Evolutionary conservation across 2,113 vertebrate genomes (phyloP).

Genomic region (Eubucco bourcierii): DNA sequence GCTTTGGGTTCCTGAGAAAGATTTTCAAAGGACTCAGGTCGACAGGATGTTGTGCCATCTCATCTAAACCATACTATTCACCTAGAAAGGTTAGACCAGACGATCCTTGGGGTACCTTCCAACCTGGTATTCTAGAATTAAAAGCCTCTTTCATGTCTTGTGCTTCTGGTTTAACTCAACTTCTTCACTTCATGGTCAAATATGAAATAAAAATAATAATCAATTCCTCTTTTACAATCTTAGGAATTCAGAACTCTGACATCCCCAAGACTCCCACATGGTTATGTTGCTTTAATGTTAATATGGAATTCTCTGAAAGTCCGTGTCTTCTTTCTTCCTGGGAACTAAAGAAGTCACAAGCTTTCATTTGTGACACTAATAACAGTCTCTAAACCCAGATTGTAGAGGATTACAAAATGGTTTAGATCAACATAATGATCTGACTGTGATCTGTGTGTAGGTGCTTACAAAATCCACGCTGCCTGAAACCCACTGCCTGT

Average conservation of each 20-base stretch:
- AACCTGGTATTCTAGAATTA: too few relatives aligned
- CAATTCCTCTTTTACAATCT: background rate
- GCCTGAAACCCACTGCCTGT: background rate
- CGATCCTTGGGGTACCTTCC: too few relatives aligned
- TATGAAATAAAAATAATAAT: background rate
- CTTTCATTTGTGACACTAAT: constrained; percentile 67
- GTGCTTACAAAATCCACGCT: constrained; percentile 31
- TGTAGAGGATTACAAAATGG: constrained; percentile 66
- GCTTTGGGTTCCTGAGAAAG: background rate
- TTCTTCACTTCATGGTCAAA: background rate
- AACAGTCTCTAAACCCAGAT: constrained; percentile 66
- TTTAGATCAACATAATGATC: constrained; percentile 59
- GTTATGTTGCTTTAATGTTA: background rate
- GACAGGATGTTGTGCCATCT: too few relatives aligned
- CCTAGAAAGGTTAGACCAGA: too few relatives aligned
- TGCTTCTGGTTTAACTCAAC: background rate
- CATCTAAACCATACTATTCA: too few relatives aligned
- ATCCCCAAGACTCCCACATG: background rate
- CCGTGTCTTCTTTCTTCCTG: background rate
- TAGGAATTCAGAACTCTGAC: background rate
- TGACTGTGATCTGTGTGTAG: constrained; percentile 52
- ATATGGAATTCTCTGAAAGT: constrained; percentile 13
- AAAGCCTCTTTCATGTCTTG: background rate
- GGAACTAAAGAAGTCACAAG: constrained; percentile 51
- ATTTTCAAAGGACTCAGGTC: background rate